Evolutionary conservation across 2,797 vertebrate species (phyloP).

Genomic region (Fistularia tabacaria): DNA sequence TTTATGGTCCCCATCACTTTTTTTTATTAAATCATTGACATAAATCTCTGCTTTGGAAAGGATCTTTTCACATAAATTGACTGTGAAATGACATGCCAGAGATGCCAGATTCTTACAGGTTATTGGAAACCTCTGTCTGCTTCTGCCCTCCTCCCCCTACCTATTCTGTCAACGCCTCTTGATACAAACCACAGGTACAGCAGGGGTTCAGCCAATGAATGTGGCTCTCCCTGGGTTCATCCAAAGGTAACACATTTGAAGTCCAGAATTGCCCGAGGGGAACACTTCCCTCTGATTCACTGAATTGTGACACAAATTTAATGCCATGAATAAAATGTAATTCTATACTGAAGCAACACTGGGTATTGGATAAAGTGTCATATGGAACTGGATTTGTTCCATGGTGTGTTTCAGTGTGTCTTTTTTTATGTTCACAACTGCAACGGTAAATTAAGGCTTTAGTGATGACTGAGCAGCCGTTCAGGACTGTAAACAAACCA

Average conservation of each 20-base stretch:
- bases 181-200: slow-evolving; percentile 67
- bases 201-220: slow-evolving; percentile 56
- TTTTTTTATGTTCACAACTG: slow-evolving; percentile 35
- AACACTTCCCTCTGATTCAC: slow-evolving; percentile 37
- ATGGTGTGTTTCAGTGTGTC: slow-evolving; percentile 31
- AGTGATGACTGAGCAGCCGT: slow-evolving; percentile 47
- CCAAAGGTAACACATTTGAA: slow-evolving; percentile 69
- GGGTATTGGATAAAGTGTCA: slow-evolving; percentile 17
- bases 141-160: slow-evolving; percentile 23
- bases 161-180: slow-evolving; percentile 64
- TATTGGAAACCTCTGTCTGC: slow-evolving; percentile 47
- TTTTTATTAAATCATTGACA: slow-evolving; percentile 44
- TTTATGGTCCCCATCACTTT: slow-evolving; percentile 26
- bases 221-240: slow-evolving; percentile 59
- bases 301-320: slow-evolving; percentile 52
- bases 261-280: slow-evolving; percentile 56
- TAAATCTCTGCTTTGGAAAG: slow-evolving; percentile 31
- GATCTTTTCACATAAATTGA: slow-evolving; percentile 48
- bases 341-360: slow-evolving; percentile 14
- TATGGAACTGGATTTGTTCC: slow-evolving; percentile 41
- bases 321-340: slow-evolving; percentile 46
- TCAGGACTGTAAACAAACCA: slow-evolving; percentile 60
- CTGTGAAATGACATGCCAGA: slow-evolving; percentile 50
- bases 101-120: slow-evolving; percentile 50
- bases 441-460: slow-evolving; percentile 45